These are phyloP conservation scores for Melanotus villosus DNA, from an alignment of 2,888 invertebrate species.

Conservation along the genomic window DNA sequence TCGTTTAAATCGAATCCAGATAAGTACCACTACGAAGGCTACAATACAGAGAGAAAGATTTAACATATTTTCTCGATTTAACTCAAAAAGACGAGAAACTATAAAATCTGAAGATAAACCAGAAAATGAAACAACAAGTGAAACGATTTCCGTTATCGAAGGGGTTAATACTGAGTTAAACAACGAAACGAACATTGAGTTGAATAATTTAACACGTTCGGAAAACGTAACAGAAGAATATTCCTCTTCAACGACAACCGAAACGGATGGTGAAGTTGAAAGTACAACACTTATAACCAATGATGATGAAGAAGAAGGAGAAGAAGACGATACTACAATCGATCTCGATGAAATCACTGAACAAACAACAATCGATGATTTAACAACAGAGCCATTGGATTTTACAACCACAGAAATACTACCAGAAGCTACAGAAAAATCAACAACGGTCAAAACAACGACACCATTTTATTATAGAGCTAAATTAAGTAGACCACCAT, in stretches of 20 bases:
- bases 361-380: background rate
- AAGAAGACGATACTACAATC: background rate
- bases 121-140: background rate
- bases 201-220: background rate
- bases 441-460: constrained; percentile 15
- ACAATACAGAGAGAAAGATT: background rate
- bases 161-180: too few species aligned
- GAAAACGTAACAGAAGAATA: background rate
- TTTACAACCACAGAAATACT: background rate
- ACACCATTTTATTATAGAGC: constrained; percentile 32
- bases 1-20: background rate
- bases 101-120: background rate
- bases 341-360: background rate
- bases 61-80: background rate
- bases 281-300: background rate
- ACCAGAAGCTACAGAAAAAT: background rate
- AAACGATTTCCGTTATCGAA: too few species aligned
- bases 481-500: constrained; percentile 35
- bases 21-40: background rate
- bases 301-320: background rate
- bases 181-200: background rate
- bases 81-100: background rate
- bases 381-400: background rate
- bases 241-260: background rate
- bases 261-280: background rate